Percentiles rank a stretch among this genome's conserved stretches.
These are phyloP conservation scores for Morus bassanus DNA, from an alignment of 2,797 vertebrate species.

Conservation along the genomic window DNA sequence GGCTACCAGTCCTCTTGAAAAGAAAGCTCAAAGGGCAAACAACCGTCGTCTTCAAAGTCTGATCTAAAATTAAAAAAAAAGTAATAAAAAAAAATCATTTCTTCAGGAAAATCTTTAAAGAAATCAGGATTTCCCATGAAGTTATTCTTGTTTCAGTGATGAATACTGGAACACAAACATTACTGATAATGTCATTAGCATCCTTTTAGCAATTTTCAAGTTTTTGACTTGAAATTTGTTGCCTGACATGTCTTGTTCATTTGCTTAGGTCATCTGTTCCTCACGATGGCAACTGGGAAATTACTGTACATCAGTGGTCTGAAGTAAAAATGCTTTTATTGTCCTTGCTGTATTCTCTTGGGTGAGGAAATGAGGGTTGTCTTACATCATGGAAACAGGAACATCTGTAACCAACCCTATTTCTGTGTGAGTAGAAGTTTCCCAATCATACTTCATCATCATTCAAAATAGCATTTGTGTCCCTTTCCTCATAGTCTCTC, in stretches of 20 bases:
- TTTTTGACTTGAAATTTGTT: not conserved
- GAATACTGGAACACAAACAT: not conserved
- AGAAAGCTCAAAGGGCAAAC: not conserved
- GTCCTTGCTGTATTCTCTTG: not conserved
- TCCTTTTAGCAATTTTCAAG: not conserved
- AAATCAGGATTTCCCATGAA: not conserved
- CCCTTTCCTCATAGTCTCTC: not conserved
- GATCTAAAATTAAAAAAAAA: not conserved
- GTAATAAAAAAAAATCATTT: not conserved
- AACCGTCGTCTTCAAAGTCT: not conserved
- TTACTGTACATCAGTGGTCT: not conserved
- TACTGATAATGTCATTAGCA: not conserved
- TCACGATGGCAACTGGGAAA: not conserved
- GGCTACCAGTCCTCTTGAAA: not conserved
- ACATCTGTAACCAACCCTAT: not conserved
- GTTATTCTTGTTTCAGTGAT: not conserved
- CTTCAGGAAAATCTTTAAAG: not conserved
- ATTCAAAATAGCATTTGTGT: not conserved
- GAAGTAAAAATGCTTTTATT: not conserved
- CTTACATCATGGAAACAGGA: not conserved
- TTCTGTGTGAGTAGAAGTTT: not conserved
- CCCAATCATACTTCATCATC: not conserved
- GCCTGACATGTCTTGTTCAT: not conserved
- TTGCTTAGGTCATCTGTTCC: not conserved
- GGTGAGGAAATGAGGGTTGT: not conserved